Evolutionary conservation across 2,113 vertebrate genomes (phyloP), one percentile per base, ranked within the genome.

Genomic region (Cathartes aura): DNA sequence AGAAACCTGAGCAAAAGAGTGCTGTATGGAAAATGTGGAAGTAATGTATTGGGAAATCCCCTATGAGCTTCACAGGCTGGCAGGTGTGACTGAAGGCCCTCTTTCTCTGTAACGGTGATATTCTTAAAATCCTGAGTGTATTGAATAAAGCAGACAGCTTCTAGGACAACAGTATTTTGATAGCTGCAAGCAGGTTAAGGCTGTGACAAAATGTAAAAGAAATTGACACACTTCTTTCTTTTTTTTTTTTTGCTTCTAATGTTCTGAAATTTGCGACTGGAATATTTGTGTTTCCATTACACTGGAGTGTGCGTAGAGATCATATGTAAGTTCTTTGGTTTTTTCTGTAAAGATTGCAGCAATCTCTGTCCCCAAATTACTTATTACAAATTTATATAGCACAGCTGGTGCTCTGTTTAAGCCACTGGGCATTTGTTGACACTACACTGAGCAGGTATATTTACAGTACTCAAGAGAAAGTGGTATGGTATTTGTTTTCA

Each of bases 391-490:
- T 91, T 71, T 89, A 91, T 83, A 83, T n/a, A 45, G 63, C 53
- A 81, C 83, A 98, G 71, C 52, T 91, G 82, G 52, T 87, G 64
- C 55, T 83, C 56, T 62, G 10, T 48, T 27, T 20, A 72, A 80
- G 29, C 52, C 87, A 94, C 40, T 47, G 78, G 75, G 89, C 48
- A 82, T 92, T 97, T 93, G 55, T 73, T 84, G 91, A 92, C 80
- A 95, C 34, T 76, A 94, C 45, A 89, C 18, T 17, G 14, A 95
- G 87, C 89, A 97, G 91, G 80, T 72, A 80, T 88, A 78, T 72
- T 95, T 83, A 88, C 36, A 82, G 67, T 91, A 93, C 63, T 68
- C 85, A 90, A 71, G 38, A 97, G 63, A 64, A 96, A 95, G 87
- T 23, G 22, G 38, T 45, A 48, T 38, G 21, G 26, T 56, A 64